phyloP scores from a whole-genome alignment of 2,113 vertebrate species.

The Poeciliopsis prolifica region DNA sequence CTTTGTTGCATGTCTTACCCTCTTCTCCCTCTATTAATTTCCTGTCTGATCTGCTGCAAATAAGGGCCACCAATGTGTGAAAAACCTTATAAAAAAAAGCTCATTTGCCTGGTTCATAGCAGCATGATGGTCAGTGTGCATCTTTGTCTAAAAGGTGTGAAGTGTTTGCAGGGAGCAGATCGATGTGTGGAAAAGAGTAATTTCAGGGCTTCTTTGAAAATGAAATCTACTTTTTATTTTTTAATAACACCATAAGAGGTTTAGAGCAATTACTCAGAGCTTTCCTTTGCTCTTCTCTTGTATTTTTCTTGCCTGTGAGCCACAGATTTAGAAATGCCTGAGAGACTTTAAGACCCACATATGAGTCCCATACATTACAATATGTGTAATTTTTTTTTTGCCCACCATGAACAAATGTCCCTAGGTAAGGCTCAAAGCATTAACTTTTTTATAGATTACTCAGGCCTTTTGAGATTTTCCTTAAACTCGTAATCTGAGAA shows the following conservation, averaged over 20 bases:
- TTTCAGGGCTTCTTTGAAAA: not conserved
- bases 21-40: too few relatives aligned
- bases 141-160: not conserved
- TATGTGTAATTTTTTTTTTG: slow-evolving; percentile 37
- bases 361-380: slow-evolving; percentile 34
- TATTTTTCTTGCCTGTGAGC: not conserved
- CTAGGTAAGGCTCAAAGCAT: slow-evolving; percentile 14
- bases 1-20: too few relatives aligned
- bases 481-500: slow-evolving; percentile 7
- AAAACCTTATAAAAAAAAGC: not conserved
- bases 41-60: too few relatives aligned
- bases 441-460: slow-evolving; percentile 14
- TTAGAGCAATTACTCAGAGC: not conserved
- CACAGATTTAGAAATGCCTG: slow-evolving; percentile 16
- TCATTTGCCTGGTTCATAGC: not conserved
- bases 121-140: not conserved
- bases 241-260: not conserved
- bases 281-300: not conserved
- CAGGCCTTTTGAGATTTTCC: slow-evolving; percentile 12
- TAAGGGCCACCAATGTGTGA: too few relatives aligned
- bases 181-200: not conserved
- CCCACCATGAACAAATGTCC: slow-evolving; percentile 31
- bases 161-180: not conserved
- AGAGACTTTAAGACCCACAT: slow-evolving; percentile 26
- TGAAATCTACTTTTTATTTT: not conserved